Evolutionary conservation across 2,113 vertebrate genomes (phyloP).

Genomic region (Gambusia holbrooki): DNA sequence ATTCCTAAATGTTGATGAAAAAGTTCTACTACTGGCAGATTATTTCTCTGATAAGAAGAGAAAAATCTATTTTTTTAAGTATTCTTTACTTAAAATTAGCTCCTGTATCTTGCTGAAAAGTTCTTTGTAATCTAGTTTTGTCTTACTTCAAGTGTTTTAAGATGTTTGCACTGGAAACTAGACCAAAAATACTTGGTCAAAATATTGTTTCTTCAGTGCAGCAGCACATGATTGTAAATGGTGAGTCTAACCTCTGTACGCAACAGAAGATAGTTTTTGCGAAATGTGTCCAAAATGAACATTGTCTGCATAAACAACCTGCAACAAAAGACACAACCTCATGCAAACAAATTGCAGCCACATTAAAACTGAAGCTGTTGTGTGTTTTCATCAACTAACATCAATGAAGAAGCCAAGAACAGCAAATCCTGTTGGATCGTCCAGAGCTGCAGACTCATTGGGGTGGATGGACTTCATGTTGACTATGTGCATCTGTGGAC

Average conservation of each 20-base stretch:
- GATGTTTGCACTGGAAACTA: too few relatives aligned
- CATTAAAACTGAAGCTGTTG: not conserved
- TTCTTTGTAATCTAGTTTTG: too few relatives aligned
- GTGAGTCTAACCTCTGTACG: slow-evolving; percentile 74
- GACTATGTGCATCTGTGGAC: slow-evolving; percentile 84
- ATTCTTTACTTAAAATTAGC: too few relatives aligned
- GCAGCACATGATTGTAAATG: not conserved
- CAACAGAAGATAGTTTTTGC: slow-evolving; percentile 77
- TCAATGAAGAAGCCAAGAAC: slow-evolving; percentile 85
- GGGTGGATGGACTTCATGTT: slow-evolving; percentile 83
- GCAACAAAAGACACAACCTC: not conserved
- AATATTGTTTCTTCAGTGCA: too few relatives aligned
- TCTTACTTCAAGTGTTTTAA: too few relatives aligned
- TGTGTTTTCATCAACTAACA: slow-evolving; percentile 63
- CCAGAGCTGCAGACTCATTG: slow-evolving; percentile 74
- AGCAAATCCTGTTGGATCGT: slow-evolving; percentile 81
- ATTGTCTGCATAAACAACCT: slow-evolving; percentile 81
- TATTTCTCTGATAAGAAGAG: too few relatives aligned
- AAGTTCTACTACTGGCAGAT: too few relatives aligned
- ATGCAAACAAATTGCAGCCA: not conserved
- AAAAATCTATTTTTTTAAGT: too few relatives aligned
- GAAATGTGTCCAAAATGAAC: slow-evolving; percentile 82
- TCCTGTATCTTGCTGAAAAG: too few relatives aligned
- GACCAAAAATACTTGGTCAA: too few relatives aligned
- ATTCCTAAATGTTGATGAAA: too few relatives aligned